Evolutionary conservation across 2,888 invertebrate species (phyloP).

Genomic region (Drosophila austrosaltans): DNA sequence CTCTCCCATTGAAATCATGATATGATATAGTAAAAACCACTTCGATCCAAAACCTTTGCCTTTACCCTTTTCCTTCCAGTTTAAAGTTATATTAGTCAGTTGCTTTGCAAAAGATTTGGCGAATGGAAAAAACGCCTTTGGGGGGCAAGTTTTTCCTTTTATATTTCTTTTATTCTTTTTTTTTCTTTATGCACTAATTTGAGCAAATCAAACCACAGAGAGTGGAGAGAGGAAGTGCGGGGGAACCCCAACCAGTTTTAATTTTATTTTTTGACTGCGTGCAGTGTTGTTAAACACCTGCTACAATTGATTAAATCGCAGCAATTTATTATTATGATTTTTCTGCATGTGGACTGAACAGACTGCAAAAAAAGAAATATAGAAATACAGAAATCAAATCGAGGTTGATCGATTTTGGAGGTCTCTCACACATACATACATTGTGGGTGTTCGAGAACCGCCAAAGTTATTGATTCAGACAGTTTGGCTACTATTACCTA

Average conservation of each 20-base stretch:
- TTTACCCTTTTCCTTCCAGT: too few species aligned
- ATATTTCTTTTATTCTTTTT: slow-evolving; percentile 22
- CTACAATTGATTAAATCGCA: slow-evolving; percentile 77
- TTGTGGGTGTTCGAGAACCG: slow-evolving; percentile 12
- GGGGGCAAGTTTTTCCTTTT: slow-evolving; percentile 8
- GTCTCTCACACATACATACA: background rate
- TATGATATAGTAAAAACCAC: too few species aligned
- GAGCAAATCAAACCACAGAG: slow-evolving; percentile 40
- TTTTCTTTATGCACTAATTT: slow-evolving; percentile 38
- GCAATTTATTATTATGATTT: slow-evolving; percentile 73
- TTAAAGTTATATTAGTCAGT: too few species aligned
- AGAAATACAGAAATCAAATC: slow-evolving; percentile 7
- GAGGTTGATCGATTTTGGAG: slow-evolving; percentile 15
- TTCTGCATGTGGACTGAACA: background rate
- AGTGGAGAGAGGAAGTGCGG: slow-evolving; percentile 17
- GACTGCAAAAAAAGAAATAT: background rate
- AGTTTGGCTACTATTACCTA: slow-evolving; percentile 8
- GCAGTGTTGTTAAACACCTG: slow-evolving; percentile 74
- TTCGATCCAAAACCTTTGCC: too few species aligned
- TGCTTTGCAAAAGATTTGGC: too few species aligned
- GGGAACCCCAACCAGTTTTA: slow-evolving; percentile 56
- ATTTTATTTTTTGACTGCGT: slow-evolving; percentile 40
- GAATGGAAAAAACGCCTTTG: too few species aligned
- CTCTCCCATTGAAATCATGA: too few species aligned
- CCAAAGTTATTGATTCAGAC: background rate